phyloP scores from a whole-genome alignment of 2,113 vertebrate species.

The Excalfactoria chinensis region DNA sequence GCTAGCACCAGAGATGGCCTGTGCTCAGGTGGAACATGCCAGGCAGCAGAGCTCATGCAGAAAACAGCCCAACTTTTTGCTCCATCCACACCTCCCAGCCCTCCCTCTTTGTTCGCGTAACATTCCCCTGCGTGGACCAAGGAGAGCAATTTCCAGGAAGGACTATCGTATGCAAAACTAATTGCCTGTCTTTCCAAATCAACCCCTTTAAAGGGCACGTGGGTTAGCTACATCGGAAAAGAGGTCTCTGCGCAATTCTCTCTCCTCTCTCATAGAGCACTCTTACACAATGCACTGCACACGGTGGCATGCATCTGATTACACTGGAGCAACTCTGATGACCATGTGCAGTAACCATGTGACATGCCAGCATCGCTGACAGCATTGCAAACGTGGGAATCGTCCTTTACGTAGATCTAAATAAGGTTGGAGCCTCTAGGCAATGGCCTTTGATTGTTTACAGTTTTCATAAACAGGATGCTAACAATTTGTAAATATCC shows the following conservation, averaged over 20 bases:
- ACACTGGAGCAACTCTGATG: neutral
- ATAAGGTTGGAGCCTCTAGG: neutral
- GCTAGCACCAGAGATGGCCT: neutral
- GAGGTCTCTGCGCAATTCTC: neutral
- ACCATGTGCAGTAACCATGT: neutral
- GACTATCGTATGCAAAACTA: neutral
- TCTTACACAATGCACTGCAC: neutral
- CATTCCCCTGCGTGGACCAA: neutral
- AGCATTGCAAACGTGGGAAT: neutral
- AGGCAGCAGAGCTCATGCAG: neutral
- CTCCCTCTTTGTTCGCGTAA: neutral
- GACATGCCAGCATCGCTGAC: neutral
- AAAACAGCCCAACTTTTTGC: neutral
- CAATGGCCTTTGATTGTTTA: slow-evolving; percentile 17
- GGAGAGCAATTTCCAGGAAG: slow-evolving; percentile 32
- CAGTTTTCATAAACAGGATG: slow-evolving; percentile 61
- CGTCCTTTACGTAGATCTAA: neutral
- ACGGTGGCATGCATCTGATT: neutral
- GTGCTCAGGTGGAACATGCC: neutral
- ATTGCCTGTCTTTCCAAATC: slow-evolving; percentile 10
- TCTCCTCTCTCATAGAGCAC: neutral
- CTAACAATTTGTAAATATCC: slow-evolving; percentile 32
- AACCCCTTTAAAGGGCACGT: neutral
- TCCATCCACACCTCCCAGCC: neutral
- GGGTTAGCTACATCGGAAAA: neutral